phyloP scores from a whole-genome alignment of 2,113 vertebrate genomes.

The Lichenostomus cassidix region DNA sequence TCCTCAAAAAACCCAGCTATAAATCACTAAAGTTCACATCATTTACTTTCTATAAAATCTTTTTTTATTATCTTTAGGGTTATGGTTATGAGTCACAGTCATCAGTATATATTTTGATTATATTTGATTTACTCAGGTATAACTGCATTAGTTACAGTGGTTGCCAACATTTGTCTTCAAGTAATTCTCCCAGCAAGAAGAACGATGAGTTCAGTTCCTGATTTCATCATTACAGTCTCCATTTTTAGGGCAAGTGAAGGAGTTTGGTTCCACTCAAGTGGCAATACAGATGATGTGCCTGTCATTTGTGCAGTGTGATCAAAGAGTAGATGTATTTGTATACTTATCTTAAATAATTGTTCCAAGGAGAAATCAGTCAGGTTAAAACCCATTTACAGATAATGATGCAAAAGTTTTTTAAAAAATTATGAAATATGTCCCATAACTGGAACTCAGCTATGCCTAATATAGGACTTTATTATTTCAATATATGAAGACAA shows the following conservation, averaged over 20 bases:
- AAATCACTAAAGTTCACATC: conserved; percentile 59
- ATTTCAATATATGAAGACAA: conserved; percentile 26
- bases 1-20: neutral
- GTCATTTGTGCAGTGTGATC: conserved; percentile 58
- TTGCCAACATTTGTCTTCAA: conserved; percentile 76
- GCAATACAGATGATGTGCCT: conserved; percentile 65
- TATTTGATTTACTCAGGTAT: conserved; percentile 76
- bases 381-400: conserved; percentile 59
- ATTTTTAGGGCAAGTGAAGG: conserved; percentile 73
- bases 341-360: conserved; percentile 73
- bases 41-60: conserved; percentile 61
- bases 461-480: neutral
- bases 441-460: neutral
- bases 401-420: conserved; percentile 26
- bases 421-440: conserved; percentile 19
- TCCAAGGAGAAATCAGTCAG: conserved; percentile 64
- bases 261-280: conserved; percentile 76
- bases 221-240: conserved; percentile 72
- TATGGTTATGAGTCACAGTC: conserved; percentile 59
- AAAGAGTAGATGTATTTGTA: conserved; percentile 68
- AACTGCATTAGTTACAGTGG: conserved; percentile 78
- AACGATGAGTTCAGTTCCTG: conserved; percentile 66
- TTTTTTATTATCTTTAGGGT: conserved; percentile 63
- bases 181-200: conserved; percentile 68
- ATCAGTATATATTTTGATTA: conserved; percentile 75